Base-by-base conservation (phyloP, 2,797 vertebrate genomes). In the Sparus aurata region DNA sequence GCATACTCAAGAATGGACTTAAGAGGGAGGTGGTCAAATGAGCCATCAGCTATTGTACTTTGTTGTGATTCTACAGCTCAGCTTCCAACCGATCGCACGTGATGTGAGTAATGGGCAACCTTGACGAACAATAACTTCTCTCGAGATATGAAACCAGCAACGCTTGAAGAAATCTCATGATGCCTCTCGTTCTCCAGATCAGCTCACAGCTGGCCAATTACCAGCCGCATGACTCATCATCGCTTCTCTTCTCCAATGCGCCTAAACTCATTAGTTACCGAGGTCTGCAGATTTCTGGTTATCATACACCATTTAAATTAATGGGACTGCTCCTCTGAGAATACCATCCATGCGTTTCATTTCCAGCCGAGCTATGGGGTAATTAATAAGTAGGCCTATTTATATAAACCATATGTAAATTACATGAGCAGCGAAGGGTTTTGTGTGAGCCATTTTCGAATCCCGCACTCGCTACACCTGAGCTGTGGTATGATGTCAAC, bases 171-270 rank as follows among this genome's bases (percentile, higher is more conserved):
- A 43, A 66, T 74, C 38, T 73, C 41, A 12, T 57, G 52, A 46
- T 55, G 11, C 55, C 52, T 49, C 7, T 70, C 18, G 8, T 34
- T 60, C 43, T 53, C 23, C 68, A 58, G 30, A 83, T 88, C 47
- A 61, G 27, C 72, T 85, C 58, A 23, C 54, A 82, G 50, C 72
- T 10, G 52, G 47, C 60, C 20, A 76, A 73, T 85, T 60, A 78
- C n/a, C 63, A 52, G n/a, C 25, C 38, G 52, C 69, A 52, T 60
- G 73, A 83, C 75, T 89, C 74, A 81, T 89, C 74, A 81, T 69
- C 53, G n/a, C 20, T 53, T 49, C 64, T 47, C 54, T 25, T 34
- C 67, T 38, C 2, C 4, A 0, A 6, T n/a, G 49, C 15, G 10
- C 41, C 50, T 58, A 30, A 49, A 62, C 69, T 75, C 72, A 68